Evolutionary conservation across 1,140 invertebrate genomes (phyloP).

Genomic region (Lucilia cuprina): DNA sequence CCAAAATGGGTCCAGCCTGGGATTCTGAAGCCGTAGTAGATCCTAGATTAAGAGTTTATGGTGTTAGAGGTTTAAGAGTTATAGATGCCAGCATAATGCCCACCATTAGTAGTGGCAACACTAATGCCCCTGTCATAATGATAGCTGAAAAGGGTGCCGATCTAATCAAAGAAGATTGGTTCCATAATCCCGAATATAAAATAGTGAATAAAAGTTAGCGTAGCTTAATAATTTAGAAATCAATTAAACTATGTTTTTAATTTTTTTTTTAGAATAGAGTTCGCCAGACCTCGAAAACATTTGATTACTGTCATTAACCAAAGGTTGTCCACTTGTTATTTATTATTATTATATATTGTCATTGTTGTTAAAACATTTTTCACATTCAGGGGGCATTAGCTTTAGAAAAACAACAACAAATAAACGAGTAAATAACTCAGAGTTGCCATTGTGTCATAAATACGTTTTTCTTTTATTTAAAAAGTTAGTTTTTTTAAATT

Average conservation of each 20-base stretch:
- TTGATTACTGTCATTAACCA: not conserved
- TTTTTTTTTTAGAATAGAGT: no score
- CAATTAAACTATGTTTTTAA: no score
- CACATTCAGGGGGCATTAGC: constrained; percentile 14
- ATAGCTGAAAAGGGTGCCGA: constrained; percentile 86
- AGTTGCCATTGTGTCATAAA: constrained; percentile 14
- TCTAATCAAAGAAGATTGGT: constrained; percentile 80
- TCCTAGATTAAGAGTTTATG: constrained; percentile 78
- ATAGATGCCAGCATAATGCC: constrained; percentile 92
- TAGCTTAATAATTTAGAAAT: no score
- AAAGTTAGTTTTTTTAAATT: not conserved
- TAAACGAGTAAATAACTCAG: not conserved
- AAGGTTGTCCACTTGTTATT: not conserved
- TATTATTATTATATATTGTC: not conserved
- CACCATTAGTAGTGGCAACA: constrained; percentile 81
- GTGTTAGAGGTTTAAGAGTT: constrained; percentile 78
- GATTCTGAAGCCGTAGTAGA: constrained; percentile 84
- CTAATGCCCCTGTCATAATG: constrained; percentile 86
- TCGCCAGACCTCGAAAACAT: not conserved
- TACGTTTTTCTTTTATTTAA: not conserved
- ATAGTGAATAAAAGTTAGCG: constrained; percentile 16
- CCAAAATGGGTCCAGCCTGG: constrained; percentile 81
- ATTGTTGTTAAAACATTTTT: not conserved
- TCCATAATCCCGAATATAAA: constrained; percentile 61
- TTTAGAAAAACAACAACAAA: not conserved